These are phyloP conservation scores for Ginglymostoma cirratum DNA, from an alignment of 2,113 vertebrate species.

Conservation along the genomic window DNA sequence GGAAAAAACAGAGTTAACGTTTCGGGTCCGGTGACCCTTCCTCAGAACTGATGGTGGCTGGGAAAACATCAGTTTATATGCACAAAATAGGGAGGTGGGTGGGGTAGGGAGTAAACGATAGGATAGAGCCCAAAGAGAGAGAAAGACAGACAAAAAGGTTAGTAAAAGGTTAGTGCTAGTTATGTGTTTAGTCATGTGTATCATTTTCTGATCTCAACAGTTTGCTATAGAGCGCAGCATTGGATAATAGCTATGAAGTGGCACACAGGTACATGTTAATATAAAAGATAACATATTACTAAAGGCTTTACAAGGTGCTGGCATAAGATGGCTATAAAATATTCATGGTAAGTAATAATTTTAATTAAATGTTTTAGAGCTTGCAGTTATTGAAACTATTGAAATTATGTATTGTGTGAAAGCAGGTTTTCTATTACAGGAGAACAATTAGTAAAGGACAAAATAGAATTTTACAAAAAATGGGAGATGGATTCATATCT, in stretches of 20 bases:
- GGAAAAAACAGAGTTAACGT: no score
- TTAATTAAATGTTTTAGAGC: constrained; percentile 18
- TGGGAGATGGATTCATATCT: background rate
- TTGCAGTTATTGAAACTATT: background rate
- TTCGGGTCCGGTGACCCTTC: no score
- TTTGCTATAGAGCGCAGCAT: background rate
- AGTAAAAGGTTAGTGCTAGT: background rate
- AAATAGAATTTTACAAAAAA: background rate
- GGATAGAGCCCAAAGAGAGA: no score
- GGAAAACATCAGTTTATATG: no score
- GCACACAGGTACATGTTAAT: background rate
- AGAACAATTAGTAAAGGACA: background rate
- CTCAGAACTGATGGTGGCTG: no score
- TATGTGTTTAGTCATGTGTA: background rate
- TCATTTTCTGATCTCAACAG: background rate
- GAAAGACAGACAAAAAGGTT: no score
- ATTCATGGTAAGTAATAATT: constrained; percentile 19
- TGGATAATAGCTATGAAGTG: background rate
- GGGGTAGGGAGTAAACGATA: no score
- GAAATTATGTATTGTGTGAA: background rate
- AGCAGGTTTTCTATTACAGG: background rate
- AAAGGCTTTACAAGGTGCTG: background rate
- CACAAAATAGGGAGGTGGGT: no score
- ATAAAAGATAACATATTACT: background rate
- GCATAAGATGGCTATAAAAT: constrained; percentile 6